Evolutionary conservation across 2,797 vertebrate species (phyloP).

Genomic region (Mallotus villosus): DNA sequence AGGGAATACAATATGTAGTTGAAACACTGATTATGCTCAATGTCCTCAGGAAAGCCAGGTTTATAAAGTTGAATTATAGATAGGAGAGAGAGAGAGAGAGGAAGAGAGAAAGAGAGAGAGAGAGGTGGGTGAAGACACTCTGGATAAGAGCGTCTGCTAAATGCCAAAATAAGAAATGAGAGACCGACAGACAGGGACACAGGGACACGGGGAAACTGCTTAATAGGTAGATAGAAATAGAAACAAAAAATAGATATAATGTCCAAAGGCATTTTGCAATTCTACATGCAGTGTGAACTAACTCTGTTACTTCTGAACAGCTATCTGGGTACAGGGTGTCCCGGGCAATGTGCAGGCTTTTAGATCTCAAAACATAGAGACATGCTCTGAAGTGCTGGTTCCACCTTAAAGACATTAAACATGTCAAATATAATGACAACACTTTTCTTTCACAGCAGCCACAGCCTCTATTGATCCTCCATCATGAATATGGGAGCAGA

Average conservation of each 20-base stretch:
- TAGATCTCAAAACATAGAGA: conserved; percentile 27
- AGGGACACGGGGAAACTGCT: background rate
- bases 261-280: background rate
- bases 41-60: too few relatives aligned
- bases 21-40: background rate
- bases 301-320: conserved; percentile 1
- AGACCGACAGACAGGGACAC: background rate
- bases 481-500: background rate
- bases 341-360: conserved; percentile 10
- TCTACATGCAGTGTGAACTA: conserved; percentile 7
- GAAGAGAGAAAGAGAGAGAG: background rate
- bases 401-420: conserved; percentile 10
- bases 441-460: background rate
- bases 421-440: background rate
- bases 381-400: background rate
- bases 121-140: too few relatives aligned
- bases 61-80: too few relatives aligned
- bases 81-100: background rate
- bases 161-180: background rate
- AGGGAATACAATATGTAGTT: background rate
- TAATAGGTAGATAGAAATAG: too few relatives aligned
- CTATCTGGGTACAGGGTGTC: conserved; percentile 10
- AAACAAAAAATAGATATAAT: background rate
- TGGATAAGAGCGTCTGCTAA: too few relatives aligned
- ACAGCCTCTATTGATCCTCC: background rate